These are phyloP conservation scores for Pithys albifrons DNA, from an alignment of 2,113 vertebrate genomes.

Conservation along the genomic window DNA sequence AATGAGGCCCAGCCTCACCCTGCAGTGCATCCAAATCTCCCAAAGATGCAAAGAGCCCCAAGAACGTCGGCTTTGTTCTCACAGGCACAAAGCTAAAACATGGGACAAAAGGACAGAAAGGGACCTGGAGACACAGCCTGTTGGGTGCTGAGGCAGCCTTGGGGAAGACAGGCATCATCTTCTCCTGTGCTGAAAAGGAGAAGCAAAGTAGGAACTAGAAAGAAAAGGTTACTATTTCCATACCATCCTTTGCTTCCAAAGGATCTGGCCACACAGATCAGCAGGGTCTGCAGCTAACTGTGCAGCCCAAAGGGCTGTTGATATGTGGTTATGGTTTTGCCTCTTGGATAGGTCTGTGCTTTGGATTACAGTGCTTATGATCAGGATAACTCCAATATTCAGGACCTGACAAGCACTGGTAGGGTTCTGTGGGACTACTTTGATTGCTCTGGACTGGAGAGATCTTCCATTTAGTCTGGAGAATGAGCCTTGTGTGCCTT, in stretches of 20 bases:
- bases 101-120: background rate
- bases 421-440: background rate
- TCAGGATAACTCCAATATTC: background rate
- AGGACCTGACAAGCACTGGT: background rate
- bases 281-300: background rate
- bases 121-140: background rate
- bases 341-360: background rate
- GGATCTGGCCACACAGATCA: background rate
- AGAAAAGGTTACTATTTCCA: background rate
- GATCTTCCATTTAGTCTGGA: background rate
- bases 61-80: background rate
- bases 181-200: background rate
- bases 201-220: background rate
- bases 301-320: background rate
- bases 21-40: background rate
- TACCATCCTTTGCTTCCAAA: background rate
- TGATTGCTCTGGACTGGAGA: background rate
- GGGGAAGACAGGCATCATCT: background rate
- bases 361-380: background rate
- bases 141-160: background rate
- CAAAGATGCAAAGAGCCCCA: conserved; percentile 10
- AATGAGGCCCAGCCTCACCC: conserved; percentile 53
- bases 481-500: background rate
- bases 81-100: background rate
- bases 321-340: accelerated